Base-by-base conservation (phyloP, 2,888 invertebrate species). In the Sminthurides aquaticus region DNA sequence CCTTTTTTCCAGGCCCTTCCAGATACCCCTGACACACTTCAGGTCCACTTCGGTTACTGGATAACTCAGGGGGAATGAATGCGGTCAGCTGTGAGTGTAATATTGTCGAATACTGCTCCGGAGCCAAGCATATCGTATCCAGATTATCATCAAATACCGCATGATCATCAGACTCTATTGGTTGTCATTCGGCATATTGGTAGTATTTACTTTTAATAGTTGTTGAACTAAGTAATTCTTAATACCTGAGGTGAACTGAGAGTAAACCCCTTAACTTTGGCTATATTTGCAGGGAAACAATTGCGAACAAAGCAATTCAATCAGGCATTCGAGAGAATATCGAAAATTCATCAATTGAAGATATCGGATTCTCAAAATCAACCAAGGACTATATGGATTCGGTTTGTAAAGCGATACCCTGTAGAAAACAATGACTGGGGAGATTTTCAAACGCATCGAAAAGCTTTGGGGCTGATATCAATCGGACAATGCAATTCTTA, bases 341-440 rank as follows among this genome's bases (percentile, higher is more conserved):
- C 86, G 73, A 85, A 86, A 75, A 81, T 91, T 69, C 87, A 86
- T 76, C 85, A 86, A 76, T 85, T 91, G 5, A 88, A 87, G 81
- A 86, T 93, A 64, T 87, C 86, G 70, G 93, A 94, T 80, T 90
- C 91, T 22, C 82, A 86, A 66, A 90, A 89, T 5, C 84, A 85
- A 75, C 62, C 66, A 26, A 84, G 92, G 73, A 88, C 87, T 73
- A 88, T 96, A 75, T 87, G 87, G 81, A 85, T 93, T 22, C 85
- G 93, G 66, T 96, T 90, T 80, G 86, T 92, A n/a, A 85, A 88
- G 75, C 89, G 89, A 67, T 92, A 97, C 81, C 91, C 93, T 1
- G 88, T 90, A 8, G 95, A 94, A 77, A 94, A 94, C 79, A 95
- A 94, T 81, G 95, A 95, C 76, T 97, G 96, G 96, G 96, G 96